Evolutionary conservation across 2,113 vertebrate genomes (phyloP), one percentile per base, ranked within the genome.

Genomic region (Pyxicephalus adspersus): DNA sequence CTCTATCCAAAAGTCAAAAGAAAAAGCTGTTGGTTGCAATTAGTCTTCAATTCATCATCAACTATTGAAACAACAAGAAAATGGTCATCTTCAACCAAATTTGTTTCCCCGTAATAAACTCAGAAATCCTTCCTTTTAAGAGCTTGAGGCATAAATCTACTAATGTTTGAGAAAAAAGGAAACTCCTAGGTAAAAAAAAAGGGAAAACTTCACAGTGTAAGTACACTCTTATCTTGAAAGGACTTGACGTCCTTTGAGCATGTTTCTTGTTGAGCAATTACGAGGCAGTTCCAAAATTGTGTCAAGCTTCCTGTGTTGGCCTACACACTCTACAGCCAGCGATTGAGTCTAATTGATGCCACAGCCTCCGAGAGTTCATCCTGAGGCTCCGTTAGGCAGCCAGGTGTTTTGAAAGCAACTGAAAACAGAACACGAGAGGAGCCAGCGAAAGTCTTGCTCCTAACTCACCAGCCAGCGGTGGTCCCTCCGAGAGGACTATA

Each of bases 401-500:
- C 57, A 63, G 61, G 63, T 81, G 79, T 65, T 61, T 70, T 80
- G 25, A 58, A 26, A 72, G 18, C 45, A 73, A 65, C n/a, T 66
- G 23, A 34, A 82, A 74, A 57, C 31, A 13, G 54, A 65, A 73
- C 25, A 28, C 22, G 25, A 64, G 58, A 72, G 11, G 72, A 18
- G 22, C 23, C 31, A 75, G 25, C 26, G 18, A 82, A 65, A 54
- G 16, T 38, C 61, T 52, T 58, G 25, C 29, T 52, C 31, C 52
- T 64, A 17, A 66, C 26, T 34, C 58, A 63, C 78, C 68, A 73
- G 78, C 78, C 67, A 72, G 80, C 65, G 80, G 80, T 82, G 80
- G 80, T 82, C 80, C 63, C 80, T 82, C 20, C 13, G 80, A 75
- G 80, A 82, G 80, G 70, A 82, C 66, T 61, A 75, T 82, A 82